A percentile compares a stretch with the other conserved stretches of the same genome.
Conservation (phyloP, 2,888 invertebrate species). For the Drosophila crucigera region DNA sequence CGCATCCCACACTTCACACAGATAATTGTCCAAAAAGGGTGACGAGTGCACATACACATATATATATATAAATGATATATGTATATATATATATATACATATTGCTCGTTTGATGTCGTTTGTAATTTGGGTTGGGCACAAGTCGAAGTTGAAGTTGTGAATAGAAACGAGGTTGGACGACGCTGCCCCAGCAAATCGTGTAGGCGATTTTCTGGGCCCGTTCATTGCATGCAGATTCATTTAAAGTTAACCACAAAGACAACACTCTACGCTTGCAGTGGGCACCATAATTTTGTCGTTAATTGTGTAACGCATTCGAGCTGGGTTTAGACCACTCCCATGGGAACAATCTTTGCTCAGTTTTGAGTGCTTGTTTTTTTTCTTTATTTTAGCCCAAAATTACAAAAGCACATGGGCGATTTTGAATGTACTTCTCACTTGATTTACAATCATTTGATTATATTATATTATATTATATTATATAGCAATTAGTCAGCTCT, state of each 20-base stretch:
- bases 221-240: conserved; percentile 63
- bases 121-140: conserved; percentile 38
- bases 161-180: conserved; percentile 41
- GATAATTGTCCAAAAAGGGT: conserved; percentile 53
- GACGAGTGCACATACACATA: conserved; percentile 32
- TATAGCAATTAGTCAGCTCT: not conserved
- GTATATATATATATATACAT: not conserved
- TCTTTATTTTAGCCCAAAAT: not conserved
- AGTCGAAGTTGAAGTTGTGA: conserved; percentile 21
- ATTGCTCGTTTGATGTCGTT: conserved; percentile 20
- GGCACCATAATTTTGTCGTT: not conserved
- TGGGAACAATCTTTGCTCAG: not conserved
- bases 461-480: not conserved
- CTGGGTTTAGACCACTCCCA: not conserved
- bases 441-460: not conserved
- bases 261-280: conserved; percentile 1
- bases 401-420: not conserved
- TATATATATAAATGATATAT: not conserved
- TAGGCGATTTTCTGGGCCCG: conserved; percentile 68
- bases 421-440: not conserved
- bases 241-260: conserved; percentile 47
- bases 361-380: not conserved
- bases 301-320: not conserved
- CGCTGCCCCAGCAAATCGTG: conserved; percentile 51
- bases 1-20: conserved; percentile 30